Conservation (phyloP, 2,797 vertebrate genomes). For the Gallinago stenura region DNA sequence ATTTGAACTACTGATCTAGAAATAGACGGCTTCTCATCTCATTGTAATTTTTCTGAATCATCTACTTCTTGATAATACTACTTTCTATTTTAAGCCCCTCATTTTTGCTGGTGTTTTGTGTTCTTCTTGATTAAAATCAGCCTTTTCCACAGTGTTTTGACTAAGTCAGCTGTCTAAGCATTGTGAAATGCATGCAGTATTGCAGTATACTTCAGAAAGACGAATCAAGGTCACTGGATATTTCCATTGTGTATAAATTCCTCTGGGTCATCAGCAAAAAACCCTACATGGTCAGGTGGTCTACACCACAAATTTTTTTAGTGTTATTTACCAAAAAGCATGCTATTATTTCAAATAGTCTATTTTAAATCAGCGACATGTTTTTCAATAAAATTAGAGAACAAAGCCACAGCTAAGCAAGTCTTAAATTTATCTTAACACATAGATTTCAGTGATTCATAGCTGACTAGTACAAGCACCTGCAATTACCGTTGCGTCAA, state of each 20-base stretch:
- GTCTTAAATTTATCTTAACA: not conserved
- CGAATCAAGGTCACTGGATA: conserved; percentile 24
- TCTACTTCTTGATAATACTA: conserved; percentile 27
- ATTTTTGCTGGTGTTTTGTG: conserved; percentile 40
- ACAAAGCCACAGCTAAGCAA: not conserved
- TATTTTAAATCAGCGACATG: not conserved
- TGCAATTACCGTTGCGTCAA: not conserved
- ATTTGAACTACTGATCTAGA: conserved; percentile 13
- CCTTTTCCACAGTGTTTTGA: conserved; percentile 23
- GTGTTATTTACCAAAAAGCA: not conserved
- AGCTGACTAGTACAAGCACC: not conserved
- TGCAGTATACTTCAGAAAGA: conserved; percentile 51
- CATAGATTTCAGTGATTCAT: not conserved
- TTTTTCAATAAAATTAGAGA: not conserved
- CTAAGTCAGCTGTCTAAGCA: conserved; percentile 38
- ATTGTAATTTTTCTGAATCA: conserved; percentile 45
- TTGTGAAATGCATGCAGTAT: conserved; percentile 20
- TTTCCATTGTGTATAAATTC: not conserved
- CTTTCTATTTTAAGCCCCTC: conserved; percentile 53
- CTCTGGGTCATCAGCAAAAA: not conserved
- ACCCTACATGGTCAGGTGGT: not conserved
- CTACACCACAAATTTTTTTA: not conserved
- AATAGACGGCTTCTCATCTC: conserved; percentile 19
- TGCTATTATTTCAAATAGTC: not conserved
- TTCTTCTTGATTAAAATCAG: conserved; percentile 63